Conservation (phyloP, 2,888 invertebrate genomes). For the Xiphydria camelus region DNA sequence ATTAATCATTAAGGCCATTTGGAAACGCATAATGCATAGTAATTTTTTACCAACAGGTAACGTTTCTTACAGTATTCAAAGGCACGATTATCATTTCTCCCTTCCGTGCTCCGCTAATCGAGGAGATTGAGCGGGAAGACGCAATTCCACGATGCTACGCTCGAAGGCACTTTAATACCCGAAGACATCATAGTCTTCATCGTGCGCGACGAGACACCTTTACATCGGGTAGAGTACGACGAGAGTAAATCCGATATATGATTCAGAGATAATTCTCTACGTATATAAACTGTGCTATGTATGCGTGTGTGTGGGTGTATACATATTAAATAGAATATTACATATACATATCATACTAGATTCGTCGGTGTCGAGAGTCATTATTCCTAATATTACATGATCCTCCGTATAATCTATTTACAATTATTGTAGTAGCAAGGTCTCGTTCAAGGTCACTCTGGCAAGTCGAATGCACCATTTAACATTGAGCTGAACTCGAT, state of each 20-base stretch:
- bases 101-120: background rate
- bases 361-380: slow-evolving; percentile 17
- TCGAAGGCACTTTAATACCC: too few relatives aligned
- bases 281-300: too few relatives aligned
- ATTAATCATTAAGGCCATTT: slow-evolving; percentile 36
- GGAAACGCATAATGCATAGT: slow-evolving; percentile 39
- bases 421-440: slow-evolving; percentile 51
- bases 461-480: slow-evolving; percentile 55
- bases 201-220: too few relatives aligned
- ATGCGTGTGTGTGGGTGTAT: too few relatives aligned
- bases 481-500: slow-evolving; percentile 43
- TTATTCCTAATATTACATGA: slow-evolving; percentile 22
- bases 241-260: too few relatives aligned
- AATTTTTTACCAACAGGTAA: slow-evolving; percentile 34
- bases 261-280: too few relatives aligned
- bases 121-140: too few relatives aligned
- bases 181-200: too few relatives aligned
- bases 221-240: too few relatives aligned
- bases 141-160: too few relatives aligned
- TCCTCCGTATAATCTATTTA: slow-evolving; percentile 40
- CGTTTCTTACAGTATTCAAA: slow-evolving; percentile 32
- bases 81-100: slow-evolving; percentile 38
- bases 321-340: slow-evolving; percentile 43
- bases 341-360: slow-evolving; percentile 30
- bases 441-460: slow-evolving; percentile 48